Base-by-base conservation (phyloP, 1,140 invertebrate genomes). In the Drosophila sucinea region DNA sequence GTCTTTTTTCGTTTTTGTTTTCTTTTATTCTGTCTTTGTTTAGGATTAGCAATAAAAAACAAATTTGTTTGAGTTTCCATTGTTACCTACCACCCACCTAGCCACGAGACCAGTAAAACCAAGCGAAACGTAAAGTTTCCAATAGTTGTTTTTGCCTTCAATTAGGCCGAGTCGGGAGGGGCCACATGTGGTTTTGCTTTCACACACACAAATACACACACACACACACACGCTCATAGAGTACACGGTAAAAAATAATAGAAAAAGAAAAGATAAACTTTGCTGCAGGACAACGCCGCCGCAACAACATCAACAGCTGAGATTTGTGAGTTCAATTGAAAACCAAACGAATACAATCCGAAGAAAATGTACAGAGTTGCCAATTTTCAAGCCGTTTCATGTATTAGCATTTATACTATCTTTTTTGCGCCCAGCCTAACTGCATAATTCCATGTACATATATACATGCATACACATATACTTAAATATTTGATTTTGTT, bases 281-380 rank as follows among this genome's bases (percentile, higher is more conserved):
- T 84, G 81, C 77, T 71, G 70, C 62, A 73, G 74, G 67, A 71
- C 74, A 79, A 86, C 65, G 81, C 63, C 70, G 72, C 51, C 41
- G 55, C 69, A 81, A 80, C 35, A 75, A 67, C 51, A 60, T 41
- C 76, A 67, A 58, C 67, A 77, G 64, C 57, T 67, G 32, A 82
- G 66, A 76, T 85, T 85, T 86, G 82, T 85, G 82, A 85, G 82
- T 85, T 70, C 55, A 77, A 44, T 51, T n/a, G 25, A 29, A 62
- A 29, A 44, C 32, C 8, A 65, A 56, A 62, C 4, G 8, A 61
- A 29, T 67, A 54, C 73, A 76, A 68, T 83, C 77, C 74, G 71
- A 56, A 79, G 64, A 83, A 72, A 63, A 38, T 65, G 62, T 27
- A 51, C 71, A 76, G 62, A 70, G 67, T 74, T 70, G 70, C 68